phyloP scores from a whole-genome alignment of 2,888 invertebrate species.

The Microctonus brassicae region DNA sequence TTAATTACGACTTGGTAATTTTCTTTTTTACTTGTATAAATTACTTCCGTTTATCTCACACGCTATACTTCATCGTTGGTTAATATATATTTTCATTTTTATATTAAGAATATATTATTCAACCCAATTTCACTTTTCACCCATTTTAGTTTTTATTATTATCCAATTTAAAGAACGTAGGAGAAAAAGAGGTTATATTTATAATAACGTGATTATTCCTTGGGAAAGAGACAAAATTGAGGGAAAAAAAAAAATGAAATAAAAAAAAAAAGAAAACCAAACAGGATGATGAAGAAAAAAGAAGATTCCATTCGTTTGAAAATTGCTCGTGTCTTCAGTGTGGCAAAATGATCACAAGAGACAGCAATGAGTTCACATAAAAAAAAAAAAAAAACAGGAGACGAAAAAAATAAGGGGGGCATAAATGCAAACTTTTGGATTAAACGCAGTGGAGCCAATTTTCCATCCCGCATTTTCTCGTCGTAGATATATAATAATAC shows the following conservation, averaged over 20 bases:
- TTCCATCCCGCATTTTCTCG: neutral
- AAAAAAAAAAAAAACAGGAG: neutral
- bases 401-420: no score
- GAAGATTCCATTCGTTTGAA: neutral
- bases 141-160: no score
- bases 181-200: no score
- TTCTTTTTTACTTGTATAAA: slow-evolving; percentile 40
- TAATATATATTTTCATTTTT: neutral
- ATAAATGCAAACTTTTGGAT: slow-evolving; percentile 16
- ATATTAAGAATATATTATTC: no score
- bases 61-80: slow-evolving; percentile 5
- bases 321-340: neutral
- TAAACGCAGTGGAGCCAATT: slow-evolving; percentile 19
- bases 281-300: neutral
- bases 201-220: no score
- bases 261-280: no score
- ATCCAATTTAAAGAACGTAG: no score
- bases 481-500: neutral
- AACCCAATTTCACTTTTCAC: no score
- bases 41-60: slow-evolving; percentile 43
- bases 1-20: slow-evolving; percentile 44
- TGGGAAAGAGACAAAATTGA: no score
- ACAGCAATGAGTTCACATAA: neutral
- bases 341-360: neutral
- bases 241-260: no score